Base-by-base conservation (phyloP, 2,797 vertebrate genomes). In the Erpetoichthys calabaricus region DNA sequence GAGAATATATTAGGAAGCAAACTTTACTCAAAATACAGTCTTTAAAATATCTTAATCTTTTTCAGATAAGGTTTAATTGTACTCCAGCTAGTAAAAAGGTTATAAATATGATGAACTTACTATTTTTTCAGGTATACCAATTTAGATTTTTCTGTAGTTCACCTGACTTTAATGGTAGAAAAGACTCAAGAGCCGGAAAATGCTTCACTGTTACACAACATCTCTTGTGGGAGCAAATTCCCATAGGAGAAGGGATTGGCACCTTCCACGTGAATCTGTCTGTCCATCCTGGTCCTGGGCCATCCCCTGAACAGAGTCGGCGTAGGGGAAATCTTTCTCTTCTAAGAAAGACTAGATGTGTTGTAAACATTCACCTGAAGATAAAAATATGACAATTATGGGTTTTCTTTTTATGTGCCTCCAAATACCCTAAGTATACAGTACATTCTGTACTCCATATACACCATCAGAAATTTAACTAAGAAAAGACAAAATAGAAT, bases 221-320 rank as follows among this genome's bases (percentile, higher is more conserved):
- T 8, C 8, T 44, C n/a, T 4, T 51, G n/a, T 45, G 5, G 47
- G 45, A 5, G 4, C 9, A 53, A 2, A 7, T 6, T 42, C n/a
- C 52, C 25, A 42, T 3, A 9, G 42, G 5, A 51, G n/a, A 7
- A 57, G 56, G 5, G 7, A 55, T 41, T 55, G 49, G 47, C 70
- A 88, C 86, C 85, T 86, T 76, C 82, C 83, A 75, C 73, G 77
- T 77, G 77, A 69, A 63, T 86, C 80, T 70, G 74, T 76, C 67
- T 85, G 82, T 82, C 86, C 86, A 89, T 88, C 82, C 81, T 84
- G 84, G 82, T 88, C 86, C 75, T 81, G 76, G 80, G 86, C 86
- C 86, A 89, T 89, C 79, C 86, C 86, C 85, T 83, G 84, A 80
- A 73, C 81, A 77, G 75, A 79, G 70, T 77, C 71, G 76, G 82